A percentile compares a stretch with the other conserved stretches of the same genome.
Conservation (phyloP, 30 jellyfish, hydroid and myxozoan species). For the Aurelia aurita region DNA sequence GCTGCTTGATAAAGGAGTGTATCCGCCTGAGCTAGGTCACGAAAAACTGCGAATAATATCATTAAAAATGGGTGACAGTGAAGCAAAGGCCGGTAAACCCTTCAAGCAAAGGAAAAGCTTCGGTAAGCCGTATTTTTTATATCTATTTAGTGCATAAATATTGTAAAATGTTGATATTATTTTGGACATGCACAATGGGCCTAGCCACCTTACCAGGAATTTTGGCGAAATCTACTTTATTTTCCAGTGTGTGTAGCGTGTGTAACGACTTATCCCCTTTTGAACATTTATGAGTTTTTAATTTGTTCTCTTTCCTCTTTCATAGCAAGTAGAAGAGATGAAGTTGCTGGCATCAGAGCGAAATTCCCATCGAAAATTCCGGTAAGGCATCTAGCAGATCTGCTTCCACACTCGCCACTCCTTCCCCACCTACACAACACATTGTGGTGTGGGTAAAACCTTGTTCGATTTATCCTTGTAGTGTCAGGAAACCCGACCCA, state of each 20-base stretch:
- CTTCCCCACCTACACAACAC: too few species aligned
- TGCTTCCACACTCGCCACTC: too few species aligned
- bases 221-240: background rate
- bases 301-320: conserved; percentile 1
- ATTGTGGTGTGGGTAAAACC: too few species aligned
- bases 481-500: too few species aligned
- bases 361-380: conserved; percentile 98
- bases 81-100: conserved; percentile 95
- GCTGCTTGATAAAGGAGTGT: too few species aligned
- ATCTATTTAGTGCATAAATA: background rate
- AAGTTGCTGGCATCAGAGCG: conserved; percentile 99
- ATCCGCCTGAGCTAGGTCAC: too few species aligned
- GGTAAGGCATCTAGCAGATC: conserved; percentile 56
- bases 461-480: too few species aligned
- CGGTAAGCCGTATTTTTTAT: conserved; percentile 61
- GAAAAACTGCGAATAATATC: background rate
- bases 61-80: conserved; percentile 84
- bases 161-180: background rate
- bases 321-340: conserved; percentile 99
- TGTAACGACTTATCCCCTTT: too few species aligned
- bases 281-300: background rate
- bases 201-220: background rate
- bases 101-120: conserved; percentile 98
- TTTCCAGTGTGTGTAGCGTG: background rate
- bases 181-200: background rate